Evolutionary conservation across 2,797 vertebrate species (phyloP).

Genomic region (Melanotaenia nigrans): DNA sequence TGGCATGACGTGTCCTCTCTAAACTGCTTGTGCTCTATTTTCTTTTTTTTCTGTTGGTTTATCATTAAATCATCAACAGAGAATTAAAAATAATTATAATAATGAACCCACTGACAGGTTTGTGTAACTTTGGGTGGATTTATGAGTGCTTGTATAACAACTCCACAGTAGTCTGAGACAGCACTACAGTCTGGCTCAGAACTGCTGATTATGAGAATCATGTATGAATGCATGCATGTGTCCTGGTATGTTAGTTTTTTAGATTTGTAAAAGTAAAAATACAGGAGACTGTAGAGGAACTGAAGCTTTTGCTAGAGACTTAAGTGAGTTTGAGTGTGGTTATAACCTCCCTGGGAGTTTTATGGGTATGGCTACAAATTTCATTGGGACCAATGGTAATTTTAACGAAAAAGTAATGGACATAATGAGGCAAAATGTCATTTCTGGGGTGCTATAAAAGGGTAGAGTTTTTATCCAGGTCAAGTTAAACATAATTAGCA

Average conservation of each 20-base stretch:
- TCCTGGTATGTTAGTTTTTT: constrained; percentile 12
- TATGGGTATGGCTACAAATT: background rate
- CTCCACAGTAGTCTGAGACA: constrained; percentile 52
- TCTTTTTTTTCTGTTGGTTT: constrained; percentile 71
- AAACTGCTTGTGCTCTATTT: constrained; percentile 60
- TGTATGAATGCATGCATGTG: constrained; percentile 13
- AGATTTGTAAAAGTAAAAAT: background rate
- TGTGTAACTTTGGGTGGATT: constrained; percentile 70
- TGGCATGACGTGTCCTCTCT: constrained; percentile 59
- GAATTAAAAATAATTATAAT: constrained; percentile 80
- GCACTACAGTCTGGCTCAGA: constrained; percentile 42
- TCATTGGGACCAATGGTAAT: background rate
- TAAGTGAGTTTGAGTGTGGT: background rate
- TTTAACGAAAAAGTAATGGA: background rate
- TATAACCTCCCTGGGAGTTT: background rate
- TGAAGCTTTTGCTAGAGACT: constrained; percentile 19
- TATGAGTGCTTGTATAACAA: constrained; percentile 70
- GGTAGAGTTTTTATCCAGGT: too few relatives aligned
- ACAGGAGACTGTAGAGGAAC: background rate
- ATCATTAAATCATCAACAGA: constrained; percentile 79
- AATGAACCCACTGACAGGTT: constrained; percentile 78
- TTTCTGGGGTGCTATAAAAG: background rate
- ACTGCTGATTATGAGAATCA: constrained; percentile 40
- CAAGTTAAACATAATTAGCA: too few relatives aligned
- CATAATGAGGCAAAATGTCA: background rate